Conservation (phyloP, 2,797 vertebrate species). For the Pogonophryne albipinna region DNA sequence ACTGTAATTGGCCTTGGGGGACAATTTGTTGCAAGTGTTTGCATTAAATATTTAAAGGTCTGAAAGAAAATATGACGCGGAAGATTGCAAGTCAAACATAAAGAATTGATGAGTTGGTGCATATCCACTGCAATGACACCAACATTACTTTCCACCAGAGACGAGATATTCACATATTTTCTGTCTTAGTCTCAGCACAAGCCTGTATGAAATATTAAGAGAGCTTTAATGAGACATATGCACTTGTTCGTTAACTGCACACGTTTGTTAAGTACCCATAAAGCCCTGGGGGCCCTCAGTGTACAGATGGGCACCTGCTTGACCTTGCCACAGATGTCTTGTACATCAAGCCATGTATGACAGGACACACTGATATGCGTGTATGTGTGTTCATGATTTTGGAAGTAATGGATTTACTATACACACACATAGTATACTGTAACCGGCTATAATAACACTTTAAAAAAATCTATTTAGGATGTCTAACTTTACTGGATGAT, state of each 20-base stretch:
- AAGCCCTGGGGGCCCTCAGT: slow-evolving; percentile 69
- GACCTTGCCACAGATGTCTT: slow-evolving; percentile 74
- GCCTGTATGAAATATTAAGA: slow-evolving; percentile 79
- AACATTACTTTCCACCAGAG: slow-evolving; percentile 42
- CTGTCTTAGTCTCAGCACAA: slow-evolving; percentile 48
- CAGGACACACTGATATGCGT: slow-evolving; percentile 11
- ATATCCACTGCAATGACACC: slow-evolving; percentile 58
- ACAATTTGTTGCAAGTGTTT: slow-evolving; percentile 82
- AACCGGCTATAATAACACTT: neutral
- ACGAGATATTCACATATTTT: slow-evolving; percentile 57
- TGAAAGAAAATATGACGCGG: slow-evolving; percentile 70
- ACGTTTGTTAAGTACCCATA: slow-evolving; percentile 79
- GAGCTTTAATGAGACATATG: slow-evolving; percentile 80
- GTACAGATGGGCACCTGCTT: slow-evolving; percentile 72
- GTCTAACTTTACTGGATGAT: neutral
- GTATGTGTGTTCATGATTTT: slow-evolving; percentile 10
- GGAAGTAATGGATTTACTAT: neutral
- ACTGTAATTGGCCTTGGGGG: slow-evolving; percentile 78
- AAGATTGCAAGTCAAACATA: slow-evolving; percentile 72
- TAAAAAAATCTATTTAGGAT: slow-evolving; percentile 4
- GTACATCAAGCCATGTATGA: slow-evolving; percentile 47
- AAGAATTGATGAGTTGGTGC: slow-evolving; percentile 81
- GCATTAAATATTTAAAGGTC: slow-evolving; percentile 82
- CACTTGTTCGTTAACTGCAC: slow-evolving; percentile 67
- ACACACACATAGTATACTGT: neutral